Percentiles rank a stretch among this genome's conserved stretches.
Conservation (phyloP, 2,888 invertebrate species). For the Athalia circularis region DNA sequence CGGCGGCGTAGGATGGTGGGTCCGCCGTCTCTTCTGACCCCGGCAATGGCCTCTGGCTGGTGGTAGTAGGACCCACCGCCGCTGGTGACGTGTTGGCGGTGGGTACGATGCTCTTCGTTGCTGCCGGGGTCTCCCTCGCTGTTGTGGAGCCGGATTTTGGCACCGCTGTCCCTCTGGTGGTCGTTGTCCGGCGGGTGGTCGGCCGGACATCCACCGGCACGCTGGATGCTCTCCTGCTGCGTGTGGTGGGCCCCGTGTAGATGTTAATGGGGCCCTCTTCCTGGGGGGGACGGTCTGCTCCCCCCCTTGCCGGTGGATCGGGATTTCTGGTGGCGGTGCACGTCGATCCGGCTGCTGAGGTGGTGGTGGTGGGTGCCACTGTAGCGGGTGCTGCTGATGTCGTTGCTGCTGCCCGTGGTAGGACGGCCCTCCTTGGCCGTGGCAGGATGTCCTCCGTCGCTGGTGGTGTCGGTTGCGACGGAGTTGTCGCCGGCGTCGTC, state of each 20-base stretch:
- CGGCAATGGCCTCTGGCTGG: too few species aligned
- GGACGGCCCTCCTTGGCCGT: background rate
- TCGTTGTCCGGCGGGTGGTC: too few species aligned
- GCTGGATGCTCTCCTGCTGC: background rate
- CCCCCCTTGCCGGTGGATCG: background rate
- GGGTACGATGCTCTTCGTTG: too few species aligned
- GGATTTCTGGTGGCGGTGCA: background rate
- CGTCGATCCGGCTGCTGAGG: background rate
- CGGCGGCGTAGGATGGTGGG: too few species aligned
- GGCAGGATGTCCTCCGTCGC: background rate
- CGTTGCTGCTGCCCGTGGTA: background rate
- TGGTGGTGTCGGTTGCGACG: background rate
- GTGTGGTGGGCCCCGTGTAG: background rate
- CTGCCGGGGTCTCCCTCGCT: too few species aligned
- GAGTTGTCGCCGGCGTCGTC: background rate
- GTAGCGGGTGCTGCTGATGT: background rate
- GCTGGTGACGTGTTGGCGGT: too few species aligned
- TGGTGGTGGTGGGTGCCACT: background rate
- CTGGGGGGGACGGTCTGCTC: background rate
- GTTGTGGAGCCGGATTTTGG: too few species aligned
- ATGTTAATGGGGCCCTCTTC: background rate
- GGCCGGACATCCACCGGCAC: too few species aligned
- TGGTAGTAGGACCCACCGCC: too few species aligned
- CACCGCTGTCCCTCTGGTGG: too few species aligned
- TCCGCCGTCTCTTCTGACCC: too few species aligned